Base-by-base conservation (phyloP, 1,140 invertebrate species). In the Parasteatoda tepidariorum region DNA sequence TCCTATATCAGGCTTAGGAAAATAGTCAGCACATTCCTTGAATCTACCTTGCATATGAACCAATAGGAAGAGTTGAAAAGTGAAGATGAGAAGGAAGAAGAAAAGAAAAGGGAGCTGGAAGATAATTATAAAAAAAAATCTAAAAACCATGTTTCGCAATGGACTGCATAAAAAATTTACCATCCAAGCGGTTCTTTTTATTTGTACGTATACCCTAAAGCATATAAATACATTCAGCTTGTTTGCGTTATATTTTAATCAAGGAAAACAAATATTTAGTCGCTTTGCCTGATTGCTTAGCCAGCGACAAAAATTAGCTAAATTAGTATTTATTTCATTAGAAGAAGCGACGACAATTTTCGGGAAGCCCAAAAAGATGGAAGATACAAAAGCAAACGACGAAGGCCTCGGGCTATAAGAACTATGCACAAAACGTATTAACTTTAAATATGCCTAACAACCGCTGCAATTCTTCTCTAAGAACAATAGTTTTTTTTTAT, bases 281-380 rank as follows among this genome's bases (percentile, higher is more conserved):
- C 79, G 78, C 62, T 81, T 75, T 71, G 76, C 67, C 55, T 83
- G 78, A 76, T 71, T 75, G 79, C 76, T 74, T 76, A 73, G 75
- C 54, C 71, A 66, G 67, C 71, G 70, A 76, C 76, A 79, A 82
- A 82, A 82, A 82, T 82, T 82, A 82, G 66, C 78, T 71, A 82
- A 82, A 82, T 82, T 82, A 82, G 78, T 82, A 82, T 82, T 82
- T 82, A 82, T 82, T 82, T 82, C 78, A 82, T 82, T 82, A 82
- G 75, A 82, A 82, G 78, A 82, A 82, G 78, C 78, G 78, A 70
- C 78, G 78, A 82, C 66, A 71, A 82, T 61, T 82, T 73, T 68
- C 61, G 73, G 15, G 30, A 13, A 31, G 64, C 33, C 62, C 76
- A 57, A 68, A n/a, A n/a, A 81, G 66, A 81, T 68, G 22, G 59